Evolutionary conservation across 2,797 vertebrate genomes (phyloP), one percentile per base, ranked within the genome.

Genomic region (Gobio occitaniae): DNA sequence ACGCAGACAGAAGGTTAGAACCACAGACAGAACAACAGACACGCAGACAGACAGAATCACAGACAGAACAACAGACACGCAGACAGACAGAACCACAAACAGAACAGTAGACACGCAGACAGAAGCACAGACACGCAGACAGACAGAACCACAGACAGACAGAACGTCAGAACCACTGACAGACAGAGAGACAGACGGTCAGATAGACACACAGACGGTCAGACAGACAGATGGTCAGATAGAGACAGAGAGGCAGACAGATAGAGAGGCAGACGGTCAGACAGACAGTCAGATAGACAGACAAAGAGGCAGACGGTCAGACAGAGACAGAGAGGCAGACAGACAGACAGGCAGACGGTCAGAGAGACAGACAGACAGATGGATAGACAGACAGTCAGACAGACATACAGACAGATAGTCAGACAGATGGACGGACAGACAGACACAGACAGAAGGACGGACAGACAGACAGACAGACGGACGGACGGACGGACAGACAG

Each of bases 291-390:
- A 76, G 6, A 82, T 17, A 78, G 15, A 38, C 8, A 12, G 47
- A 12, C 47, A 12, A 11, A 0, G 16, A 38, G 1, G 4, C 36
- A 83, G 38, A 41, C 38, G 6, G 38, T 6, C 38, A 41, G n/a
- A n/a, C n/a, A n/a, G n/a, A n/a, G n/a, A n/a, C n/a, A n/a, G n/a
- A 41, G 0, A 66, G 8, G 47, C 47, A 47, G 38, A 41, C 38
- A 41, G 38, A 41, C 38, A 1, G 38, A 1, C 38, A 41, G 25
- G 32, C 0, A 66, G 8, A 48, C 47, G 12, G 47, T 3, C 11
- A 29, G 17, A 44, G n/a, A n/a, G n/a, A n/a, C 75, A 99, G 95
- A 80, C 97, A 48, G n/a, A 32, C 56, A n/a, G n/a, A n/a, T n/a
- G n/a, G n/a, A n/a, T n/a, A 85, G 47, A 54, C 84, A 17, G 5